A percentile compares a stretch with the other conserved stretches of the same genome.
phyloP scores from a whole-genome alignment of 2,113 vertebrate genomes.

The Melanocharis versteri region DNA sequence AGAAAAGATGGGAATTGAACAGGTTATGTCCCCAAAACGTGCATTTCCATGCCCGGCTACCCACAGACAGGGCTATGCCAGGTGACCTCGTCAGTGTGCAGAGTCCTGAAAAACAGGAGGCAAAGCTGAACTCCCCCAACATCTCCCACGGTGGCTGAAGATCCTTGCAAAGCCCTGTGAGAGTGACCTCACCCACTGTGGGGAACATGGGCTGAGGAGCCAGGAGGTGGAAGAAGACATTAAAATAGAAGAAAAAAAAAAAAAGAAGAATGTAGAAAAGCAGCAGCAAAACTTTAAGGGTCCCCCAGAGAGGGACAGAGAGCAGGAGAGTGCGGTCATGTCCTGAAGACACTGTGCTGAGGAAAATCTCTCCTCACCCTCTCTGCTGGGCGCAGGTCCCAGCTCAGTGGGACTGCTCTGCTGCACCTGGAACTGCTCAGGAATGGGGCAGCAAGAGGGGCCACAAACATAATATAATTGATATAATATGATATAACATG shows the following conservation, averaged over 20 bases:
- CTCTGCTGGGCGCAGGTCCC: neutral
- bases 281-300: rapidly evolving
- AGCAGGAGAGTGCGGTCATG: no score
- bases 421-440: neutral
- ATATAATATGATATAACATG: no score
- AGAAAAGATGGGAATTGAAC: neutral
- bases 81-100: no score
- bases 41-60: neutral
- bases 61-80: no score
- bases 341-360: neutral
- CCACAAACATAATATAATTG: neutral
- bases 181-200: no score
- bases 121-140: neutral
- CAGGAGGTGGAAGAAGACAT: neutral
- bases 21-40: neutral
- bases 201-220: no score
- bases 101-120: neutral
- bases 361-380: neutral
- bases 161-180: no score
- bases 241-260: neutral
- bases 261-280: neutral
- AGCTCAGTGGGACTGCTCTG: no score
- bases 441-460: neutral
- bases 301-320: neutral
- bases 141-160: neutral